Base-by-base conservation (phyloP, 2,797 vertebrate genomes). In the Lates japonicus region DNA sequence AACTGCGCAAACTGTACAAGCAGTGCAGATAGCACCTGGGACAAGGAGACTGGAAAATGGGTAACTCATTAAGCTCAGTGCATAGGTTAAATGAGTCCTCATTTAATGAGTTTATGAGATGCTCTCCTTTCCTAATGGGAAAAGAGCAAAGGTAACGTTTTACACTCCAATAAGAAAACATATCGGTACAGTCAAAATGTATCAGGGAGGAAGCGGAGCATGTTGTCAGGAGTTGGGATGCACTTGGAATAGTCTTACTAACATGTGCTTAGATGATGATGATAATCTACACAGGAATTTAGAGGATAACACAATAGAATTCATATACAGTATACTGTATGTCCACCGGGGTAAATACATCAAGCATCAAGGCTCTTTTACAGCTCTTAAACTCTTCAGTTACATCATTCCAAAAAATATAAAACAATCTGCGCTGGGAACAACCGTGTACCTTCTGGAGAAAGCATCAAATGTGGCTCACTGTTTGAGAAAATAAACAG, bases 1-100 rank as follows among this genome's bases (percentile, higher is more conserved):
- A 96, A 79, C 87, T 96, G 3, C 94, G 94, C 49, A 95, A 94
- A 86, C 25, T 91, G 5, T 91, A 93, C 91, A 29, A 74, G 67
- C 75, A 66, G 54, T 25, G 84, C 84, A 93, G 91, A 85, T 95
- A 95, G 86, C 90, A 75, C 58, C 51, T 2, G 68, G 65, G 75
- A 80, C 29, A 2, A 66, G 48, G 49, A 79, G 8, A 3, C 7
- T 11, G 46, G 35, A 55, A 67, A 79, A 78, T 70, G 37, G 66
- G 77, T 86, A 44, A 92, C 83, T 90, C 86, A 90, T 85, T 88
- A 88, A 59, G 65, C 54, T 62, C 31, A 69, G 78, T 61, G 72
- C 65, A 72, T 13, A 74, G 76, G 72, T 82, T 69, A 86, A 81
- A 74, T 22, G 59, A 61, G 13, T 68, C 54, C 33, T 86, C 22